Percentiles rank a stretch among this genome's conserved stretches.
phyloP scores from a whole-genome alignment of 2,113 vertebrate genomes.

The Eubucco bourcierii region DNA sequence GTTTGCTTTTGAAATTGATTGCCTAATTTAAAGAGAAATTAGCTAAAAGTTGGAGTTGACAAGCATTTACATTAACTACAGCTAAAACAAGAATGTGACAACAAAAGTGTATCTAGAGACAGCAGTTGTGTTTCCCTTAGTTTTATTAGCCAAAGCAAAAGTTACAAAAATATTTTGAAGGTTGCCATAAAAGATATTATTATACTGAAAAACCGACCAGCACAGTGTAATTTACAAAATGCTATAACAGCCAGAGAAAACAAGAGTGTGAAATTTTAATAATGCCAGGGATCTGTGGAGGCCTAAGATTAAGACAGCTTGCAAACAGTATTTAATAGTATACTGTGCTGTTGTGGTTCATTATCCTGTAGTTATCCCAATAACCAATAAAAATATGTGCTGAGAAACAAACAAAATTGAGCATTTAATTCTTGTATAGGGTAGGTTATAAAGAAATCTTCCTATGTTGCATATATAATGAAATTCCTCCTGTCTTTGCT shows the following conservation, averaged over 20 bases:
- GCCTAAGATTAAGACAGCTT: neutral
- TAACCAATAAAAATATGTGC: neutral
- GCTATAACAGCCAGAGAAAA: neutral
- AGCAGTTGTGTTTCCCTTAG: neutral
- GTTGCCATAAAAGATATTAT: neutral
- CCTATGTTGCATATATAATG: neutral
- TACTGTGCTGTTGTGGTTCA: neutral
- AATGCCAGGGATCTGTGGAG: neutral
- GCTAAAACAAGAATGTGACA: neutral
- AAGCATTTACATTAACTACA: neutral
- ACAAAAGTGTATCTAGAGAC: neutral
- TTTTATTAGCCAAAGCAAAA: neutral
- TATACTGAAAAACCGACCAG: neutral
- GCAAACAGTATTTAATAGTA: neutral
- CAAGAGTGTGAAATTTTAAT: neutral
- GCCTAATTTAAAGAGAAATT: conserved; percentile 9
- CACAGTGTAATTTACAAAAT: neutral
- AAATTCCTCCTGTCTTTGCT: neutral
- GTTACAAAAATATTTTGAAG: neutral
- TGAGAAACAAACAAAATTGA: neutral
- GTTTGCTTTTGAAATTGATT: neutral
- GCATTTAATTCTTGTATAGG: neutral
- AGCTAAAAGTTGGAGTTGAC: neutral
- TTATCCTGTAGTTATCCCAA: neutral
- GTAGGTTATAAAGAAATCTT: neutral